Percentiles rank a stretch among this genome's conserved stretches.
phyloP scores from a whole-genome alignment of 2,888 invertebrate species.

The Prosapia bicincta region DNA sequence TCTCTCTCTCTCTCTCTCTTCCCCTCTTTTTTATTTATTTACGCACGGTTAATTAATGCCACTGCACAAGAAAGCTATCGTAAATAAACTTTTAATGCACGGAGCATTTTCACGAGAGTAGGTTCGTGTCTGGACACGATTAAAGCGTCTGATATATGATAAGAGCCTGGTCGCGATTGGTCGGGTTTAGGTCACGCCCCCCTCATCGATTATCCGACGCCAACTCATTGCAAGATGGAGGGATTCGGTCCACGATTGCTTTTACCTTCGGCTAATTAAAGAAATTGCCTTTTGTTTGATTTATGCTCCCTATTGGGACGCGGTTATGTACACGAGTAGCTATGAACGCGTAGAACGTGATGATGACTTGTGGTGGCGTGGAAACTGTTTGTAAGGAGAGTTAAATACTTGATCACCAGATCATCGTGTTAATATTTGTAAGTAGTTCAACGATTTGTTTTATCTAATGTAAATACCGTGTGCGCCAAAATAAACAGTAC shows the following conservation, averaged over 20 bases:
- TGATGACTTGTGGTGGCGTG: too few relatives aligned
- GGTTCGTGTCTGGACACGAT: neutral
- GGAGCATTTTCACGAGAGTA: neutral
- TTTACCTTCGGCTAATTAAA: neutral
- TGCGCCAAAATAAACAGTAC: too few relatives aligned
- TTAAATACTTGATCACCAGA: too few relatives aligned
- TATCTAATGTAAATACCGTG: too few relatives aligned
- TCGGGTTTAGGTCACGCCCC: neutral
- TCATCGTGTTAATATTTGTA: too few relatives aligned
- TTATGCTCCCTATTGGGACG: too few relatives aligned
- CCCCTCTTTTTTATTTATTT: neutral
- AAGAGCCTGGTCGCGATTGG: neutral
- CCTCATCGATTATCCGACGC: neutral
- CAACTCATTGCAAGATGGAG: constrained; percentile 2
- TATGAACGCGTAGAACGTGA: too few relatives aligned
- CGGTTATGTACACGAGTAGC: too few relatives aligned
- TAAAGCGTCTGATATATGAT: neutral
- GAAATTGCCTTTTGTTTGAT: neutral
- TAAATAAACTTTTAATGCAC: neutral
- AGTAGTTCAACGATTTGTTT: too few relatives aligned
- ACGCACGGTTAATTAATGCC: neutral
- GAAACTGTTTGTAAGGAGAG: too few relatives aligned
- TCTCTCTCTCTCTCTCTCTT: constrained; percentile 10
- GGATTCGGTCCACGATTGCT: neutral
- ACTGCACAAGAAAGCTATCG: neutral